Conservation (phyloP, 2,888 invertebrate species). For the Pollenia griseotomentosa region DNA sequence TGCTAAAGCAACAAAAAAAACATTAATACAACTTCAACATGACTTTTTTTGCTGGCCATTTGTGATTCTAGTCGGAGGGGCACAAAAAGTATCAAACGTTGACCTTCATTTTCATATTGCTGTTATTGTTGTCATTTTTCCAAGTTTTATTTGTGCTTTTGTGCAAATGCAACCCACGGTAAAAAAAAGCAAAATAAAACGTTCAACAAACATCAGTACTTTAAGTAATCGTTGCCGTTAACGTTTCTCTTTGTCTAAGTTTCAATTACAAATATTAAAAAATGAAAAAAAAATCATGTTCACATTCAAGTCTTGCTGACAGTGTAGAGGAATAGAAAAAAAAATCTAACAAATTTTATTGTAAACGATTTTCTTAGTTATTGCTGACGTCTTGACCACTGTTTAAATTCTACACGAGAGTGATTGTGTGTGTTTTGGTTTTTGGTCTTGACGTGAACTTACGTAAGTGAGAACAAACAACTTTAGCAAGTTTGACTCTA, state of each 20-base stretch:
- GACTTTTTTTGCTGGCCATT: slow-evolving; percentile 12
- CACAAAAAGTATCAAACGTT: slow-evolving; percentile 63
- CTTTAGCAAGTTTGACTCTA: slow-evolving; percentile 63
- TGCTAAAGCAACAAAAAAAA: slow-evolving; percentile 33
- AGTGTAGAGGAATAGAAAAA: slow-evolving; percentile 16
- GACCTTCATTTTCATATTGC: slow-evolving; percentile 69
- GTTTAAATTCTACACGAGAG: neutral
- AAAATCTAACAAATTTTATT: slow-evolving; percentile 59
- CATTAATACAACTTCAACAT: slow-evolving; percentile 8
- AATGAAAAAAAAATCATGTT: slow-evolving; percentile 44
- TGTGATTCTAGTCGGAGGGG: slow-evolving; percentile 18
- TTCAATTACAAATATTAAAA: slow-evolving; percentile 42
- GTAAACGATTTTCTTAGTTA: slow-evolving; percentile 55
- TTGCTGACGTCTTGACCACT: slow-evolving; percentile 61
- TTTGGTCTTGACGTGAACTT: slow-evolving; percentile 52
- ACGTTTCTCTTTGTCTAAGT: slow-evolving; percentile 55
- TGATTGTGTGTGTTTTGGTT: slow-evolving; percentile 17
- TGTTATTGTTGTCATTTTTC: slow-evolving; percentile 40
- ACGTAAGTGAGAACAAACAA: slow-evolving; percentile 73
- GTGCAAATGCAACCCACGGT: slow-evolving; percentile 66
- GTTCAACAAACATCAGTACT: slow-evolving; percentile 44
- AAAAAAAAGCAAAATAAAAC: slow-evolving; percentile 33
- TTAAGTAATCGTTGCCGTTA: slow-evolving; percentile 44
- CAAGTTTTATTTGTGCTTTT: slow-evolving; percentile 19
- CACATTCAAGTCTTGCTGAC: slow-evolving; percentile 48